Percentiles rank a stretch among this genome's conserved stretches.
phyloP scores from a whole-genome alignment of 2,888 invertebrate genomes.

The Eustalomyia histrio region DNA sequence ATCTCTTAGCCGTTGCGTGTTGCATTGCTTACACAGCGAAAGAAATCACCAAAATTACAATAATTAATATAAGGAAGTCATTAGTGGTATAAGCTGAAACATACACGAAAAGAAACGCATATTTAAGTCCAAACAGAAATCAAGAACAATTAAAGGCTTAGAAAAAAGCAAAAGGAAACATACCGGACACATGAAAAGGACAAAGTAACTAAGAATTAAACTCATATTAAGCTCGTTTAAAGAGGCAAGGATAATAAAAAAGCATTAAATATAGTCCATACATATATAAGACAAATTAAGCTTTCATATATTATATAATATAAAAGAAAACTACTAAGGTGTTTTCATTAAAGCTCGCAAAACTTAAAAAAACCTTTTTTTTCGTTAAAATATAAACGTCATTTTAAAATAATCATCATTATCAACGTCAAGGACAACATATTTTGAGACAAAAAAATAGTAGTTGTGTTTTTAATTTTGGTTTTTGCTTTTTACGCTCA shows the following conservation, averaged over 20 bases:
- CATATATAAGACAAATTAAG: neutral
- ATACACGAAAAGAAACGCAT: slow-evolving; percentile 20
- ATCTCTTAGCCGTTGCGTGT: slow-evolving; percentile 67
- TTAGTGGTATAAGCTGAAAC: slow-evolving; percentile 52
- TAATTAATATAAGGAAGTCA: slow-evolving; percentile 60
- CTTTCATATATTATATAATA: neutral
- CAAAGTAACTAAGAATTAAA: neutral
- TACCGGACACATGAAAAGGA: too few relatives aligned
- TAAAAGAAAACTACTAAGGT: neutral
- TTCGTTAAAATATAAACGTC: neutral
- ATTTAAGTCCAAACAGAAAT: slow-evolving; percentile 19
- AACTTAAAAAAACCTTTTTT: neutral
- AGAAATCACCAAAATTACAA: slow-evolving; percentile 70
- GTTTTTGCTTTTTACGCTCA: slow-evolving; percentile 65
- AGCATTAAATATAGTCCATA: neutral
- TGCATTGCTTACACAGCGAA: slow-evolving; percentile 70
- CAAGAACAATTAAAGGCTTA: slow-evolving; percentile 45
- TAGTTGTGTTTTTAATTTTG: slow-evolving; percentile 61
- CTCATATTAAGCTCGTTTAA: slow-evolving; percentile 4
- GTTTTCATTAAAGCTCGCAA: too few relatives aligned
- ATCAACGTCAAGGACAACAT: slow-evolving; percentile 35
- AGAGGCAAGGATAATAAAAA: neutral
- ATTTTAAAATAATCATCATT: slow-evolving; percentile 35
- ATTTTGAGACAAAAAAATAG: slow-evolving; percentile 35
- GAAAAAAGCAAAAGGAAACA: neutral